Base-by-base conservation (phyloP, 2,888 invertebrate species). In the Coecobrya sp. region DNA sequence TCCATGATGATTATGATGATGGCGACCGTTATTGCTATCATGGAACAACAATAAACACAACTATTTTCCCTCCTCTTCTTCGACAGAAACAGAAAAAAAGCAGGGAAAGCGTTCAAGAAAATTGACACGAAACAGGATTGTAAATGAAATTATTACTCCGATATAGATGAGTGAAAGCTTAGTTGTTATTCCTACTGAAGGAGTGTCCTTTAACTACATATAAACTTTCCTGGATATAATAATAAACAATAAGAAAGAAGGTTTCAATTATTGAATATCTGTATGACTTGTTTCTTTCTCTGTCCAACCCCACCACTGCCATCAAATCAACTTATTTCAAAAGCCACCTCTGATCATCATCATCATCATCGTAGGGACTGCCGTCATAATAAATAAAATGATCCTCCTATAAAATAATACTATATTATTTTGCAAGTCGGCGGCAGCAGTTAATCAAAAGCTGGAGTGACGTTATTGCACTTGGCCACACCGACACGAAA, bases 221-320 rank as follows among this genome's bases (percentile, higher is more conserved):
- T 55, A 55, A 19, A 55, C 1, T 19, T 55, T 55, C n/a, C 5
- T 4, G 7, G 1, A n/a, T n/a, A 19, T 19, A 55, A 55, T 55
- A 16, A 55, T 55, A 19, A 19, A 19, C 19, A 11, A n/a, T 55
- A 55, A 55, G 19, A 68, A 70, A 36, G 8, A 70, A 36, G 8
- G 19, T 19, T 65, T 70, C 70, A 70, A 70, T 70, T 70, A 70
- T 70, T 70, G 19, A 70, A 68, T 16, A n/a, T n/a, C n/a, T n/a
- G 13, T 1, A 68, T 11, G 5, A 30, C 36, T 70, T n/a, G 16
- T 42, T 70, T 36, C 42, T 36, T 42, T 70, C 42, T 4, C 42
- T 42, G 19, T 19, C 0, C 13, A 19, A n/a, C 27, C 16, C 65
- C 65, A 25, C 59, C 59, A 59, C 19, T 16, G 19, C n/a, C n/a